These are phyloP conservation scores for Branchipolynoe longqiensis DNA, from an alignment of 2,888 invertebrate genomes.

Conservation along the genomic window DNA sequence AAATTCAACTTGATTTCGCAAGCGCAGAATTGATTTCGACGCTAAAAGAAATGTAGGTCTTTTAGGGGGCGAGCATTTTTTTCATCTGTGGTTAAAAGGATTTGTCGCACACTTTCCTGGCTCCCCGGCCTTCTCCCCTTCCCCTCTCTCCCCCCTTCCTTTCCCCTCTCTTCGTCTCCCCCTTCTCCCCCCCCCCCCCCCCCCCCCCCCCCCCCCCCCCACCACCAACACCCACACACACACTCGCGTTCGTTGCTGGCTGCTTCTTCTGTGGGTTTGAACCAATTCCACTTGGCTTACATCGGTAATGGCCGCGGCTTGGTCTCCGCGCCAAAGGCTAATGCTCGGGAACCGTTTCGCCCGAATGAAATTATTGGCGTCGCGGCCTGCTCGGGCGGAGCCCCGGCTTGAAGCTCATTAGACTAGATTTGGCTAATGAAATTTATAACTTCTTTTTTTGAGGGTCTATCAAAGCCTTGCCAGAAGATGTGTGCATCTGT, in stretches of 20 bases:
- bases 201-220: too few species aligned
- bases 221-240: too few species aligned
- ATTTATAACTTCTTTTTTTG: slow-evolving; percentile 48
- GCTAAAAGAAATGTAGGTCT: too few species aligned
- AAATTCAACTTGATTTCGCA: too few species aligned
- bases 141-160: background rate
- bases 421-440: slow-evolving; percentile 46
- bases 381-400: background rate
- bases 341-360: slow-evolving; percentile 31
- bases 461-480: background rate
- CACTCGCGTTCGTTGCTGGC: background rate
- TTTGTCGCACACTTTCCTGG: too few species aligned
- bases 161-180: too few species aligned
- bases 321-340: slow-evolving; percentile 42
- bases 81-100: too few species aligned
- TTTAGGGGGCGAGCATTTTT: too few species aligned
- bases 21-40: too few species aligned
- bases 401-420: slow-evolving; percentile 45
- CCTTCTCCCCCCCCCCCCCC: too few species aligned
- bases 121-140: background rate
- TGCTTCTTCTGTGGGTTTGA: slow-evolving; percentile 11
- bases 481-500: too few species aligned
- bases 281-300: slow-evolving; percentile 45
- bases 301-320: slow-evolving; percentile 17
- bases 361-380: slow-evolving; percentile 29